A percentile compares a stretch with the other conserved stretches of the same genome.
Evolutionary conservation across 2,888 invertebrate species (phyloP).

Genomic region (Acanthosoma haemorrhoidale): DNA sequence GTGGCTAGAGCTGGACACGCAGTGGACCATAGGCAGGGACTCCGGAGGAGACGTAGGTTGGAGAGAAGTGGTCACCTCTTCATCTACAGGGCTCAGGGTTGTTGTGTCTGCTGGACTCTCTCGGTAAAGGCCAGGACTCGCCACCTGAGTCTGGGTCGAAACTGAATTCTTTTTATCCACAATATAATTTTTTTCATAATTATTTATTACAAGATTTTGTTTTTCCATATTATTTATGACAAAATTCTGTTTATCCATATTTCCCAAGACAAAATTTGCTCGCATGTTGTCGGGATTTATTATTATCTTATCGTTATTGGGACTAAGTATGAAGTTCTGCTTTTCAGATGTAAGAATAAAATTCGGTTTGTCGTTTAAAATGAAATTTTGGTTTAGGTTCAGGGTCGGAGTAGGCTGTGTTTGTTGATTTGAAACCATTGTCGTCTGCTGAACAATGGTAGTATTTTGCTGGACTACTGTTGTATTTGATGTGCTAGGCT

Average conservation of each 20-base stretch:
- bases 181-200: constrained; percentile 35
- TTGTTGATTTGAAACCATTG: constrained; percentile 63
- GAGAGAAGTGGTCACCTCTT: constrained; percentile 38
- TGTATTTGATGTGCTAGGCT: constrained; percentile 45
- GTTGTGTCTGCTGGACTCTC: constrained; percentile 77
- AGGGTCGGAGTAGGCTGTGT: constrained; percentile 49
- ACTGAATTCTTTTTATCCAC: constrained; percentile 53
- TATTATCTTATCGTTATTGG: constrained; percentile 41
- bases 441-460: constrained; percentile 76
- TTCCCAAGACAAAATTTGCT: constrained; percentile 42
- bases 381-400: constrained; percentile 57
- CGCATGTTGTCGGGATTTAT: constrained; percentile 40
- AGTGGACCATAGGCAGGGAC: constrained; percentile 68
- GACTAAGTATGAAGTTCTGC: constrained; percentile 42
- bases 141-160: constrained; percentile 60
- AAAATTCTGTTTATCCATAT: constrained; percentile 39
- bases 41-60: constrained; percentile 41
- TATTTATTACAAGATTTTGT: constrained; percentile 34
- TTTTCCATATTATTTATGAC: constrained; percentile 39
- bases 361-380: constrained; percentile 48
- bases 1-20: constrained; percentile 74
- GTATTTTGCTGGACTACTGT: constrained; percentile 81
- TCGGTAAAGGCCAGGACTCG: constrained; percentile 38
- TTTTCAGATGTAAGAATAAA: constrained; percentile 43
- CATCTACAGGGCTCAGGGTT: constrained; percentile 70